phyloP scores from a whole-genome alignment of 2,797 vertebrate genomes.

The Sebastes oblongus region DNA sequence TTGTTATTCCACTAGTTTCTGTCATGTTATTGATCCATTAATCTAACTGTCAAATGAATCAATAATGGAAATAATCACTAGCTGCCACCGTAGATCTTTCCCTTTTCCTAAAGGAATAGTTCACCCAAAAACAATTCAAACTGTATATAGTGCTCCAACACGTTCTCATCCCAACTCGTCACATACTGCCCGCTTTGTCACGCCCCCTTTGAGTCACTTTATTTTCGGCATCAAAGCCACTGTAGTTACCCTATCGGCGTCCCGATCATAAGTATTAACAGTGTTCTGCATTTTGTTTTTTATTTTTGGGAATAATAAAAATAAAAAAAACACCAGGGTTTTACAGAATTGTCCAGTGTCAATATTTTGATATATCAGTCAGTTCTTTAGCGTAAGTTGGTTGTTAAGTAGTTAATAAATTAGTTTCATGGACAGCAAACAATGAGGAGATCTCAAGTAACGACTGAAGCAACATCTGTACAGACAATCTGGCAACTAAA shows the following conservation, averaged over 20 bases:
- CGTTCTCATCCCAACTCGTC: too few relatives aligned
- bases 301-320: rapidly evolving
- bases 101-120: not conserved
- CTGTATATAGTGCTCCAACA: not conserved
- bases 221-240: too few relatives aligned
- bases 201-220: too few relatives aligned
- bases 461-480: not conserved
- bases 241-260: rapidly evolving
- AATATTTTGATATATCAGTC: not conserved
- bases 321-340: too few relatives aligned
- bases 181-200: too few relatives aligned
- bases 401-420: not conserved
- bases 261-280: too few relatives aligned
- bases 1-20: not conserved
- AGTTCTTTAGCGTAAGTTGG: not conserved
- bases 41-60: not conserved
- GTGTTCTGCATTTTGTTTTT: too few relatives aligned
- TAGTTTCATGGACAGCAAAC: not conserved
- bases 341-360: too few relatives aligned
- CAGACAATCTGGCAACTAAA: not conserved
- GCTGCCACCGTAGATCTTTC: not conserved
- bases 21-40: not conserved
- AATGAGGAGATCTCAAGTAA: not conserved
- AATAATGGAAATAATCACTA: not conserved
- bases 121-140: not conserved